Percentiles rank a stretch among this genome's conserved stretches.
Conservation (phyloP, 2,888 invertebrate genomes). For the Idaea straminata region DNA sequence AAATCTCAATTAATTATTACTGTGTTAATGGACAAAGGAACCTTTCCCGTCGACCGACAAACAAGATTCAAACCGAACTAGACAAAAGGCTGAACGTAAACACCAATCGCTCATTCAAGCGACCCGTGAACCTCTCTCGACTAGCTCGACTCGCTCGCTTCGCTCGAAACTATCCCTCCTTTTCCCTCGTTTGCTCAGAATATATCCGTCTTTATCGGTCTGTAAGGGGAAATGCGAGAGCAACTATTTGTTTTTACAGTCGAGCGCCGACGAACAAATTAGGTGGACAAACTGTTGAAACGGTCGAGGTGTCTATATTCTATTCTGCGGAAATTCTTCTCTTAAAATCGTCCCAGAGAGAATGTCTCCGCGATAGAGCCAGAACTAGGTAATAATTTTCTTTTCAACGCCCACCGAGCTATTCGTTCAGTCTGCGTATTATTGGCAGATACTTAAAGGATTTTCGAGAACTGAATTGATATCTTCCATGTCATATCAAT, state of each 20-base stretch:
- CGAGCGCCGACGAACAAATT: slow-evolving; percentile 77
- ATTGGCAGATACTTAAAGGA: slow-evolving; percentile 56
- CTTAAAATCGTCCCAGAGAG: slow-evolving; percentile 59
- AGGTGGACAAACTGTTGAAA: slow-evolving; percentile 79
- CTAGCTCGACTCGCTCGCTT: slow-evolving; percentile 27
- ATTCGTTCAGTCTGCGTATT: slow-evolving; percentile 58
- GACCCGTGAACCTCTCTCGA: slow-evolving; percentile 38
- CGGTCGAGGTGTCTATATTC: slow-evolving; percentile 76
- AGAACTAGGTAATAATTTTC: slow-evolving; percentile 71
- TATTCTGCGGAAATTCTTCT: slow-evolving; percentile 68
- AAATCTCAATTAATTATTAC: slow-evolving; percentile 74
- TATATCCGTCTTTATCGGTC: slow-evolving; percentile 65
- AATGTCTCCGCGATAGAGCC: slow-evolving; percentile 62
- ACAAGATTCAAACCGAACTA: slow-evolving; percentile 64
- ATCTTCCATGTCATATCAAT: slow-evolving; percentile 35
- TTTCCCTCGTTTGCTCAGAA: slow-evolving; percentile 52
- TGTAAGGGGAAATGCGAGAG: slow-evolving; percentile 65
- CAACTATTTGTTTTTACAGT: slow-evolving; percentile 78
- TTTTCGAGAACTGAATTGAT: slow-evolving; percentile 49
- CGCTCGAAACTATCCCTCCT: slow-evolving; percentile 60
- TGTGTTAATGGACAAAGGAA: slow-evolving; percentile 67
- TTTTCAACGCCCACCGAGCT: slow-evolving; percentile 55
- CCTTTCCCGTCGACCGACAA: slow-evolving; percentile 61
- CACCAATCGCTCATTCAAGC: slow-evolving; percentile 69
- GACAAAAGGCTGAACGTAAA: slow-evolving; percentile 70